Evolutionary conservation across 2,888 invertebrate species (phyloP).

Genomic region (Halocaridina rubra): DNA sequence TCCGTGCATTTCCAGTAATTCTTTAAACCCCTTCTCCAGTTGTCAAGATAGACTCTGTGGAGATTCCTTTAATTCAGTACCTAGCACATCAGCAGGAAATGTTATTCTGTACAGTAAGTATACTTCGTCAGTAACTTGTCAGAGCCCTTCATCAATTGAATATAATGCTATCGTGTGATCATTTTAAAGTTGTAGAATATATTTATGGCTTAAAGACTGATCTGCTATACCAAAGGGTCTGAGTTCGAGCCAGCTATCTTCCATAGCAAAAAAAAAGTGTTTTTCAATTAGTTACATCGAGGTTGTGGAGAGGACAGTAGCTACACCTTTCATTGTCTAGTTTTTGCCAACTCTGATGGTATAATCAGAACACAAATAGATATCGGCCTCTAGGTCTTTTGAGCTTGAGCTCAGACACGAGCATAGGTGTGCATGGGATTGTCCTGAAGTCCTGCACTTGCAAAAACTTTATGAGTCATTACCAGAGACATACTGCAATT

Average conservation of each 20-base stretch:
- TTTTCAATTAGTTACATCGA: not conserved
- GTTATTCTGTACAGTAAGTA: conserved; percentile 49
- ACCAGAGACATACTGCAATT: too few relatives aligned
- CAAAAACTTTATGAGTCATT: too few relatives aligned
- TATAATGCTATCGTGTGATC: not conserved
- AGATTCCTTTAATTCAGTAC: conserved; percentile 35
- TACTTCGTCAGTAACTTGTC: not conserved
- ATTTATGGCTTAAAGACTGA: not conserved
- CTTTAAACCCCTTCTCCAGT: conserved; percentile 24
- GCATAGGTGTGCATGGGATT: too few relatives aligned
- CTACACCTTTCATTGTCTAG: too few relatives aligned
- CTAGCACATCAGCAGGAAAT: conserved; percentile 27
- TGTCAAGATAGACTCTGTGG: conserved; percentile 63
- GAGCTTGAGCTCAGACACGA: too few relatives aligned
- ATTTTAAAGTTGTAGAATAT: not conserved
- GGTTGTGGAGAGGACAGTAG: not conserved
- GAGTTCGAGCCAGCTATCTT: too few relatives aligned
- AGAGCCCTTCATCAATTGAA: not conserved
- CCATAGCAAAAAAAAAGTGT: too few relatives aligned
- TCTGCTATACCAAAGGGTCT: too few relatives aligned
- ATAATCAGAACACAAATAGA: too few relatives aligned
- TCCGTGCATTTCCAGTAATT: conserved; percentile 50
- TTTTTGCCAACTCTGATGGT: too few relatives aligned
- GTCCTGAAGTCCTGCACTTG: too few relatives aligned
- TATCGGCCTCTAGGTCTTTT: too few relatives aligned